These are phyloP conservation scores for Ornithoptera priamus DNA, from an alignment of 2,888 invertebrate species.

Conservation along the genomic window DNA sequence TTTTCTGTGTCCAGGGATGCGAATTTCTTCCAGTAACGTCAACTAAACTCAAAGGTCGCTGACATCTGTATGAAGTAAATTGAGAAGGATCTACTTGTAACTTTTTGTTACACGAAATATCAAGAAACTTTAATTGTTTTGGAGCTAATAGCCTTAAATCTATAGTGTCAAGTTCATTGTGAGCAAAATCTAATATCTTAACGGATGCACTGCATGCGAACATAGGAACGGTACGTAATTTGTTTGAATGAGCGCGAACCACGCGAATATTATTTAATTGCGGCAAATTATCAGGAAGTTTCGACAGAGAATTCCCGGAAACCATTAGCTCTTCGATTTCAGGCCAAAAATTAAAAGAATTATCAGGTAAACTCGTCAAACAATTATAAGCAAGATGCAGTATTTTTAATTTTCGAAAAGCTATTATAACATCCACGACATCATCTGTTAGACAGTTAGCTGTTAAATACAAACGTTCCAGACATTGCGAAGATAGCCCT, in stretches of 20 bases:
- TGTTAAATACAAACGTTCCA: constrained; percentile 86
- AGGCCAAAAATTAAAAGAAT: constrained; percentile 86
- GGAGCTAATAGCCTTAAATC: constrained; percentile 88
- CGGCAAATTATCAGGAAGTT: constrained; percentile 87
- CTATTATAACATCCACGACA: constrained; percentile 83
- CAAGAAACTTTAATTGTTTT: constrained; percentile 90
- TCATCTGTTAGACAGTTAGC: constrained; percentile 88
- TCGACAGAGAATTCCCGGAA: constrained; percentile 89
- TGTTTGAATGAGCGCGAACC: constrained; percentile 90
- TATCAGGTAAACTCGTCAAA: constrained; percentile 85
- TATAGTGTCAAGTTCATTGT: constrained; percentile 90
- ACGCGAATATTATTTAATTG: constrained; percentile 85
- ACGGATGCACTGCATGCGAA: constrained; percentile 87
- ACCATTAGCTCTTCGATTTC: constrained; percentile 90
- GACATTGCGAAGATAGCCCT: constrained; percentile 79
- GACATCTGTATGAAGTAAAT: constrained; percentile 88
- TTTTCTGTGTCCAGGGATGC: constrained; percentile 79
- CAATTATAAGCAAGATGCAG: constrained; percentile 90
- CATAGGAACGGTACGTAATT: constrained; percentile 86
- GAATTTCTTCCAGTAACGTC: constrained; percentile 91
- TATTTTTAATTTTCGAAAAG: constrained; percentile 83
- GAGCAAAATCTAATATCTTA: constrained; percentile 90
- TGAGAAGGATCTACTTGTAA: constrained; percentile 91
- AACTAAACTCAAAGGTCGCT: constrained; percentile 89
- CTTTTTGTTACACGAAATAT: constrained; percentile 90